These are phyloP conservation scores for Zootoca vivipara DNA, from an alignment of 2,113 vertebrate genomes.

Conservation along the genomic window DNA sequence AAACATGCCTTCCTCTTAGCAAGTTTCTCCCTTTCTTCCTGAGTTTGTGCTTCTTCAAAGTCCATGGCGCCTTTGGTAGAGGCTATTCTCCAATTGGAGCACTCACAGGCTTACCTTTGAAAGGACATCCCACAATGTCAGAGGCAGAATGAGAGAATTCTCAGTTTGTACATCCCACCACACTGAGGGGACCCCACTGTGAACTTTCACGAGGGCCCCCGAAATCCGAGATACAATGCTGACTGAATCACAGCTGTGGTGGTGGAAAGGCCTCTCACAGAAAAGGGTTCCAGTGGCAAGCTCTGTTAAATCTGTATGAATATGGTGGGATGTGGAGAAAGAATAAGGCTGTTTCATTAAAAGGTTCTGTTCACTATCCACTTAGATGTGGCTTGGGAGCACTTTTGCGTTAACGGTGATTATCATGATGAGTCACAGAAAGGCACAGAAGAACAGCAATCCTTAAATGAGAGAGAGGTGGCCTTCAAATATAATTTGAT, in stretches of 20 bases:
- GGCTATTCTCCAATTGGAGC: no score
- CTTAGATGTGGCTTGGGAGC: not conserved
- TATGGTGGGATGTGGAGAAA: not conserved
- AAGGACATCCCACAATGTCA: not conserved
- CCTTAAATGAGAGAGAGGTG: not conserved
- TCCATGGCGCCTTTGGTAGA: no score
- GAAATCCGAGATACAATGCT: not conserved
- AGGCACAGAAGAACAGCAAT: not conserved
- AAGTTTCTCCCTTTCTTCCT: no score
- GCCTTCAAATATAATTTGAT: not conserved
- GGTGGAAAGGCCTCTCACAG: no score
- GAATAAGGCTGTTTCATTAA: not conserved
- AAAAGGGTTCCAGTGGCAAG: no score
- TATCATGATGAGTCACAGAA: constrained; percentile 5
- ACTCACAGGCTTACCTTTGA: no score
- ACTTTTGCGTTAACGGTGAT: not conserved
- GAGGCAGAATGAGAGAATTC: not conserved
- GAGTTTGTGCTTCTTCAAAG: no score
- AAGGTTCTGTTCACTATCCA: not conserved
- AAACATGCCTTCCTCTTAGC: no score
- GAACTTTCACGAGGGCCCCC: not conserved
- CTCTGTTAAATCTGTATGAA: not conserved
- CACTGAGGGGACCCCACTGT: no score
- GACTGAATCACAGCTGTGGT: not conserved
- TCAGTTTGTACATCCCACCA: not conserved